These are phyloP conservation scores for Rhadina sibilatrix DNA, from an alignment of 2,113 vertebrate species.

Conservation along the genomic window DNA sequence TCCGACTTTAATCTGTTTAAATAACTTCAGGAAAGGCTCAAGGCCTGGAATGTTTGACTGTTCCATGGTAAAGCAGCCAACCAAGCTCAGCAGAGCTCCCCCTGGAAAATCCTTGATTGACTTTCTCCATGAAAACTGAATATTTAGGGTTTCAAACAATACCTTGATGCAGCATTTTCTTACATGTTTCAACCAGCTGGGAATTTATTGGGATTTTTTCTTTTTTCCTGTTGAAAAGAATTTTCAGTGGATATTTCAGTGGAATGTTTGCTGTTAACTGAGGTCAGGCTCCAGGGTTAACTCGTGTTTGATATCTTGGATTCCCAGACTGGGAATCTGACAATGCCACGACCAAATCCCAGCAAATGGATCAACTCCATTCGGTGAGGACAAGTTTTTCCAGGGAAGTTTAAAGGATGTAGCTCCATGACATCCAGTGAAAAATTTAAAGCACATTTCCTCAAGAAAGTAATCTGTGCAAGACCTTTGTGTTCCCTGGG, in stretches of 20 bases:
- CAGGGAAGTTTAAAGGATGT: not conserved
- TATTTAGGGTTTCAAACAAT: not conserved
- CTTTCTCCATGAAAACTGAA: not conserved
- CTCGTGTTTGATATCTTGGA: not conserved
- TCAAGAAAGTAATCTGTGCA: not conserved
- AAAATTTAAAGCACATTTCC: not conserved
- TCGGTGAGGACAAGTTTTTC: not conserved
- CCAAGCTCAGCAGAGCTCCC: not conserved
- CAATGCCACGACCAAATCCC: not conserved
- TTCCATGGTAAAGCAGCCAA: conserved; percentile 24
- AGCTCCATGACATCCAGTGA: not conserved
- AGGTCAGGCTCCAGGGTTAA: not conserved
- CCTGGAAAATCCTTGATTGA: not conserved
- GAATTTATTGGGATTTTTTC: not conserved
- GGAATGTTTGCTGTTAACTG: conserved; percentile 21
- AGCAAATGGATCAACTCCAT: not conserved
- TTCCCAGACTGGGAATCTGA: not conserved
- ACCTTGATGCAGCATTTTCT: not conserved
- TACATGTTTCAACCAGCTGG: conserved; percentile 21
- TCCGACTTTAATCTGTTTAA: conserved; percentile 46
- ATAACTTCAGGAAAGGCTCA: conserved; percentile 43
- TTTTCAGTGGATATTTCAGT: not conserved
- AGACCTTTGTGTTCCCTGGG: not conserved
- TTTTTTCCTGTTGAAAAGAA: not conserved
- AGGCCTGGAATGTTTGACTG: conserved; percentile 45